These are phyloP conservation scores for Sarcophaga caerulescens DNA, from an alignment of 2,888 invertebrate genomes.

Conservation along the genomic window DNA sequence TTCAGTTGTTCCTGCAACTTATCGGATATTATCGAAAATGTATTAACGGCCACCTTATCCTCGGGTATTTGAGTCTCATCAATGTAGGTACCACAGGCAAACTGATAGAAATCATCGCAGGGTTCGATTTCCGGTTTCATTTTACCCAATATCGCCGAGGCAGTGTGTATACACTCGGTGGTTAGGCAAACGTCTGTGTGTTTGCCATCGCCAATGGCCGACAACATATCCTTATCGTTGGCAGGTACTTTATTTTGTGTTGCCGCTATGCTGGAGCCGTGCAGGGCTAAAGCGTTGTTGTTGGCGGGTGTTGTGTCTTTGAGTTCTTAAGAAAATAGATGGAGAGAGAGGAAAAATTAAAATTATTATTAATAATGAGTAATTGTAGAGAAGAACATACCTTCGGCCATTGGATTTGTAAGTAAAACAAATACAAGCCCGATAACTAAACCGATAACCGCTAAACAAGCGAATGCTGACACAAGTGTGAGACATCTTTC, in stretches of 20 bases:
- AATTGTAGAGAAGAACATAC: constrained; percentile 67
- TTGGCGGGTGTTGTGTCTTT: constrained; percentile 63
- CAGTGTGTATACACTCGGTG: constrained; percentile 90
- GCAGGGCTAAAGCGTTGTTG: constrained; percentile 74
- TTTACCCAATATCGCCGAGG: constrained; percentile 85
- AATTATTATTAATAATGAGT: background rate
- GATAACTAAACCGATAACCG: constrained; percentile 84
- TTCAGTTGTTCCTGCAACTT: constrained; percentile 81
- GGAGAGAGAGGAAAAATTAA: background rate
- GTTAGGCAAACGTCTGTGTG: constrained; percentile 84
- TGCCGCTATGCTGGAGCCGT: constrained; percentile 72
- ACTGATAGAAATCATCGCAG: constrained; percentile 90
- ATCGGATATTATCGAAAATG: constrained; percentile 81
- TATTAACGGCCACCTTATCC: constrained; percentile 82
- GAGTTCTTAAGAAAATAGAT: constrained; percentile 58
- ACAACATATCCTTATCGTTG: constrained; percentile 55
- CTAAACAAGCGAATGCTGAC: constrained; percentile 83
- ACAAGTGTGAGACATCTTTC: constrained; percentile 86
- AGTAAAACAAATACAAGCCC: constrained; percentile 83
- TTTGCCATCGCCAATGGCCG: constrained; percentile 1
- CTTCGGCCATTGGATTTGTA: constrained; percentile 75
- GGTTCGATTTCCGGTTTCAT: constrained; percentile 87
- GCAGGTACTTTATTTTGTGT: constrained; percentile 71
- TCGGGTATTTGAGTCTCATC: constrained; percentile 87
- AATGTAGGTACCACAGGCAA: constrained; percentile 88